These are phyloP conservation scores for Lasiurus cinereus DNA, from an alignment of 2,113 vertebrate species.

Conservation along the genomic window DNA sequence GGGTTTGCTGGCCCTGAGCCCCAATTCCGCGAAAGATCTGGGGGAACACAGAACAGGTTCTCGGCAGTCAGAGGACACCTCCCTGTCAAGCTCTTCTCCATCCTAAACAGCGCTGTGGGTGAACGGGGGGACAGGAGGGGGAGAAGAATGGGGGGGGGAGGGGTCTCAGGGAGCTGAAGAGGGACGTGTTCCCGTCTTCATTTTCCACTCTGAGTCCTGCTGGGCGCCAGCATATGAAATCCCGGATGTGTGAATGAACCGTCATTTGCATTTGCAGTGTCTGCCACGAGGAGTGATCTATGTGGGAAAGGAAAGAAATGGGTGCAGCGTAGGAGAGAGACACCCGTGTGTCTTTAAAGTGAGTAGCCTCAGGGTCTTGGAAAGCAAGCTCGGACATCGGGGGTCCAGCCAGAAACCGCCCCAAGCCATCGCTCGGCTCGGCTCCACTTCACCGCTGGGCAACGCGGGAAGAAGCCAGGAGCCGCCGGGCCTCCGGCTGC, in stretches of 20 bases:
- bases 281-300: conserved; percentile 48
- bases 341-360: neutral
- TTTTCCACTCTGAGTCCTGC: conserved; percentile 57
- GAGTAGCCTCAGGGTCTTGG: neutral
- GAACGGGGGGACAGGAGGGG: neutral
- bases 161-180: neutral
- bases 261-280: conserved; percentile 51
- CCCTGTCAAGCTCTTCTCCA: conserved; percentile 58
- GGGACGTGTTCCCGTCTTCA: conserved; percentile 35
- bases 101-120: conserved; percentile 52
- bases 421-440: neutral
- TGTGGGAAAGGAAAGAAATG: neutral
- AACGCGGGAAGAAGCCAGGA: neutral
- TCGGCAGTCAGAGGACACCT: neutral
- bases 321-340: neutral
- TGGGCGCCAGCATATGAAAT: conserved; percentile 72
- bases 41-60: neutral
- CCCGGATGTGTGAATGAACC: conserved; percentile 70
- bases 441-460: neutral
- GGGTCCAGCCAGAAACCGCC: conserved; percentile 26
- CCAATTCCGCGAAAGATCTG: conserved; percentile 47
- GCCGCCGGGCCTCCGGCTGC: neutral
- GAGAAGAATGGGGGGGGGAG: neutral
- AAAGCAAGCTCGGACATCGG: neutral
- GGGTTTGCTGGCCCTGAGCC: neutral